Conservation (phyloP, 2,113 vertebrate genomes). For the Pagrus major region DNA sequence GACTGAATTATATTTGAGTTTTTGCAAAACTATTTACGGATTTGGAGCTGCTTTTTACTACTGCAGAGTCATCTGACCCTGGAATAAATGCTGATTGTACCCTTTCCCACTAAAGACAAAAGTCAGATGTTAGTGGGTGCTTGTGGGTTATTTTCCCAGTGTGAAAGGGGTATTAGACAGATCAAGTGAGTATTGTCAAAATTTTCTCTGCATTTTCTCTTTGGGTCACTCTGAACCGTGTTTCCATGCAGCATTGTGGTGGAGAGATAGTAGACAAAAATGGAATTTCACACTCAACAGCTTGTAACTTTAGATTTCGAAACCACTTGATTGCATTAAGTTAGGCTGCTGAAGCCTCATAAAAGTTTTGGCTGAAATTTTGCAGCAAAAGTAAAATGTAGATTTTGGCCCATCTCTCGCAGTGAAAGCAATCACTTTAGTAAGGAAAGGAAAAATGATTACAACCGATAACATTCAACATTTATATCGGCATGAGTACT, state of each 20-base stretch:
- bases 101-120: no score
- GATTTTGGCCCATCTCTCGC: neutral
- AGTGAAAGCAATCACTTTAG: neutral
- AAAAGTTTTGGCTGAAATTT: neutral
- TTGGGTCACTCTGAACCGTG: neutral
- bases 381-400: neutral
- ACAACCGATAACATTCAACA: neutral
- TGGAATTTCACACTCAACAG: neutral
- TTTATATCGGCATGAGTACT: neutral
- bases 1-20: no score
- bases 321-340: neutral
- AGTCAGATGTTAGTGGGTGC: no score
- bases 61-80: no score
- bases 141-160: no score
- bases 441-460: neutral
- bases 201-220: neutral
- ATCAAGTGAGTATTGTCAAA: neutral
- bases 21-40: no score
- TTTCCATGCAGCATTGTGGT: constrained; percentile 3
- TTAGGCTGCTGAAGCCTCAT: neutral
- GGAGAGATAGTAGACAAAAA: neutral
- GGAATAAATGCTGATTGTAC: no score
- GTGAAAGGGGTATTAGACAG: no score
- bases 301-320: neutral
- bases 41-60: no score